Evolutionary conservation across 2,113 vertebrate genomes (phyloP).

Genomic region (Dipodomys ordii): DNA sequence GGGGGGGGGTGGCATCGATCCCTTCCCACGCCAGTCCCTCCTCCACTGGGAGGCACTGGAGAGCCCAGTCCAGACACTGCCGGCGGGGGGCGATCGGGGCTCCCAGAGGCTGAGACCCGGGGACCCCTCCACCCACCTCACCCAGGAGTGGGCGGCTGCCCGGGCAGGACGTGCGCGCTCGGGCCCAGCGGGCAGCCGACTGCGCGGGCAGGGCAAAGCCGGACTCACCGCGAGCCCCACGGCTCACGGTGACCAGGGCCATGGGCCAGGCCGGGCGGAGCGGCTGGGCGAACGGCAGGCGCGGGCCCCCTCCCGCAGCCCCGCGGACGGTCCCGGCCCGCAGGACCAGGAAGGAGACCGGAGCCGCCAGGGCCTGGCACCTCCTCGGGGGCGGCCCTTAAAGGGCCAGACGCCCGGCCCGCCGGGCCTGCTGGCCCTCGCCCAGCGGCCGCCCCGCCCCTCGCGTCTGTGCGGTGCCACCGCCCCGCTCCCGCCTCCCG

Average conservation of each 20-base stretch:
- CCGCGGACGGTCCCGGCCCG: constrained; percentile 47
- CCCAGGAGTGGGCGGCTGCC: neutral
- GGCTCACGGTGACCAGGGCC: constrained; percentile 92
- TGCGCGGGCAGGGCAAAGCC: constrained; percentile 55
- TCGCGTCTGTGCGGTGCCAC: neutral
- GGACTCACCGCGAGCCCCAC: constrained; percentile 80
- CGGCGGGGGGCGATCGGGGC: too few relatives aligned
- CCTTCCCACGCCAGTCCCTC: neutral
- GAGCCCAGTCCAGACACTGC: neutral
- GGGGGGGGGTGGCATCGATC: too few relatives aligned
- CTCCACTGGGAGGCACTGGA: neutral
- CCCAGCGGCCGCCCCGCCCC: constrained; percentile 47
- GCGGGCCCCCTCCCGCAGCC: constrained; percentile 45
- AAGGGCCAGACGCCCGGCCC: constrained; percentile 75
- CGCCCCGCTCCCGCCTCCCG: constrained; percentile 22
- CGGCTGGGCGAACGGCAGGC: neutral
- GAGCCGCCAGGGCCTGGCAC: constrained; percentile 72
- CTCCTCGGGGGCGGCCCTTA: constrained; percentile 75
- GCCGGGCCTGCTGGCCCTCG: neutral
- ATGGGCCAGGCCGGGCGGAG: constrained; percentile 77
- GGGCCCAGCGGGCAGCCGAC: constrained; percentile 49
- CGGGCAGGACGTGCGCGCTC: neutral
- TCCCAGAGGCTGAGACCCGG: neutral
- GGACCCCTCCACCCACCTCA: neutral
- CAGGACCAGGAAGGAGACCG: constrained; percentile 78